Conservation (phyloP, 2,113 vertebrate genomes). For the Corythoichthys haematopterus region DNA sequence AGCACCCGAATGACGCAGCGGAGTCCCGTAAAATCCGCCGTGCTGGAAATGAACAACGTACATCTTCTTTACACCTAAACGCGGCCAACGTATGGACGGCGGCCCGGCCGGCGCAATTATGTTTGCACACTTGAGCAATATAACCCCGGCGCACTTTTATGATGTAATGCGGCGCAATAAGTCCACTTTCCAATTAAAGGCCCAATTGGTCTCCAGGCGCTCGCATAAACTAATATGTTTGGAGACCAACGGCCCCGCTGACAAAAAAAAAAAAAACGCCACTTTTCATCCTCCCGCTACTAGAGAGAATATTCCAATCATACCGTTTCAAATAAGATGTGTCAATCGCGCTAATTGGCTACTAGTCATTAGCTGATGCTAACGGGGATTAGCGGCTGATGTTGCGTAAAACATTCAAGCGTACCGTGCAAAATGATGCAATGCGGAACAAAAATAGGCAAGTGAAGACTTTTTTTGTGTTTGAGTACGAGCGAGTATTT, state of each 20-base stretch:
- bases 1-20: neutral
- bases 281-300: neutral
- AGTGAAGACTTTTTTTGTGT: neutral
- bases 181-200: constrained; percentile 56
- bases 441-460: neutral
- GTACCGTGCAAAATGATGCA: neutral
- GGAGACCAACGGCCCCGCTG: constrained; percentile 35
- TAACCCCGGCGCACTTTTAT: constrained; percentile 27
- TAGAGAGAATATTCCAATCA: neutral
- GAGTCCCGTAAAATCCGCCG: neutral
- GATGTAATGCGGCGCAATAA: constrained; percentile 43
- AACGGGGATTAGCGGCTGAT: neutral
- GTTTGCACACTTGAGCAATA: constrained; percentile 33
- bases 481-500: too few relatives aligned
- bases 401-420: neutral
- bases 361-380: neutral
- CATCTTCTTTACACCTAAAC: constrained; percentile 12
- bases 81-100: neutral
- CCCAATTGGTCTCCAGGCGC: constrained; percentile 49
- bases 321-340: neutral
- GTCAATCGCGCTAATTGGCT: neutral
- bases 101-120: constrained; percentile 9
- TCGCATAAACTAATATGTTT: constrained; percentile 54
- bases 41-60: constrained; percentile 10
- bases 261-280: constrained; percentile 1